Evolutionary conservation across 2,113 vertebrate species (phyloP), one percentile per base, ranked within the genome.

Genomic region (Pluvianellus socialis): DNA sequence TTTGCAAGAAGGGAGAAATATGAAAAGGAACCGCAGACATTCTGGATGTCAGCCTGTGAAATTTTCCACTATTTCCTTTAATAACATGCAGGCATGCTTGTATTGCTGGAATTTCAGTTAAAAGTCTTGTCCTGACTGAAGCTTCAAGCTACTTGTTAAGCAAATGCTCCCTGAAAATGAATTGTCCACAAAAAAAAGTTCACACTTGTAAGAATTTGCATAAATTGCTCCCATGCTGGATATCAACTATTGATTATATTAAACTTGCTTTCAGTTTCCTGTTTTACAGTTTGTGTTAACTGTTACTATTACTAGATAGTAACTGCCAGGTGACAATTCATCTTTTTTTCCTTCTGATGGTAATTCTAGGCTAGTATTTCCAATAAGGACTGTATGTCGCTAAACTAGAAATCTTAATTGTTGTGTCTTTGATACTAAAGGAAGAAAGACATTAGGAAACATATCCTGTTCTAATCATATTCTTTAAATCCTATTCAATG

Each of bases 31-130:
- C 97, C 91, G 12, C 97, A 98, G 97, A 97, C 97, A 1, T 98
- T 98, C 96, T 98, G 98, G 98, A 98, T 97, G 95, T 97, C 83
- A 97, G 97, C 97, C 98, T 98, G 96, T 90, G 91, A 98, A 97
- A 97, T 96, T 98, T 98, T 98, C 97, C 98, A 96, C 96, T 95
- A 95, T 97, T 98, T 97, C 93, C 79, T 94, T 97, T 97, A 97
- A 96, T 97, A 97, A 96, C 90, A 88, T 82, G 96, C 90, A 96
- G 96, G 84, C 96, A 73, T 92, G 85, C 93, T 97, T 94, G 59
- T 86, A 40, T 67, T 96, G 73, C 88, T 96, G 85, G 91, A 97
- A 76, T 94, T 96, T 74, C 59, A 73, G 90, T 91, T 93, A 94
- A 94, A 90, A 98, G 89, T 97, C 95, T 94, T 87, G 28, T 96